These are phyloP conservation scores for Malthinus seriepunctatus DNA, from an alignment of 2,888 invertebrate genomes.

Conservation along the genomic window DNA sequence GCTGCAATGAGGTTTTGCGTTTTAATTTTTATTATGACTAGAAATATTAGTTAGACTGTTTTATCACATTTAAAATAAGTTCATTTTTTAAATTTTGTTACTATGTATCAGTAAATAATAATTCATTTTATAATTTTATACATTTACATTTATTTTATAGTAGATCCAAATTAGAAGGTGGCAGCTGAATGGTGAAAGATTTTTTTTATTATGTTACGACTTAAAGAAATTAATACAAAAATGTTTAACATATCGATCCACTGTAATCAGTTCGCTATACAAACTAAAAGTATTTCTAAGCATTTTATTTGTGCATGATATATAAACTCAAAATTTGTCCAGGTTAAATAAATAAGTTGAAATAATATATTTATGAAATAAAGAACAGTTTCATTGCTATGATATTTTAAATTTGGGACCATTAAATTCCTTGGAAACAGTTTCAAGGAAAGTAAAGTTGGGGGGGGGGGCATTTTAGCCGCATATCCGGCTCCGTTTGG, in stretches of 20 bases:
- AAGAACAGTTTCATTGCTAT: too few species aligned
- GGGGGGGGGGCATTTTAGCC: too few species aligned
- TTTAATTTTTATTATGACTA: background rate
- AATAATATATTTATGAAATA: too few species aligned
- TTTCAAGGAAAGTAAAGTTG: too few species aligned
- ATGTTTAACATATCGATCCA: constrained; percentile 27
- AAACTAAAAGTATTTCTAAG: constrained; percentile 24
- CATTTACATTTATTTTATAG: background rate
- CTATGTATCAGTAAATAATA: too few species aligned
- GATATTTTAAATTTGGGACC: too few species aligned
- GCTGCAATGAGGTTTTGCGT: background rate
- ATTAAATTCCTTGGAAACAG: too few species aligned
- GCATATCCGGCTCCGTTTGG: too few species aligned
- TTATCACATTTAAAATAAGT: background rate
- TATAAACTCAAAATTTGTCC: too few species aligned
- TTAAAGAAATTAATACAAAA: constrained; percentile 21
- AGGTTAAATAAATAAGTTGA: too few species aligned
- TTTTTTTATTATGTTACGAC: constrained; percentile 13
- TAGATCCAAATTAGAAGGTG: constrained; percentile 4
- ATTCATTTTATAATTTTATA: too few species aligned
- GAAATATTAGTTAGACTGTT: constrained; percentile 3
- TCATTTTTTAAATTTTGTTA: background rate
- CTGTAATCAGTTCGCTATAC: constrained; percentile 20
- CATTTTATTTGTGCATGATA: constrained; percentile 2
- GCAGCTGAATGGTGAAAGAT: background rate